Evolutionary conservation across 2,113 vertebrate species (phyloP), one percentile per base, ranked within the genome.

Genomic region (Macaca nemestrina): DNA sequence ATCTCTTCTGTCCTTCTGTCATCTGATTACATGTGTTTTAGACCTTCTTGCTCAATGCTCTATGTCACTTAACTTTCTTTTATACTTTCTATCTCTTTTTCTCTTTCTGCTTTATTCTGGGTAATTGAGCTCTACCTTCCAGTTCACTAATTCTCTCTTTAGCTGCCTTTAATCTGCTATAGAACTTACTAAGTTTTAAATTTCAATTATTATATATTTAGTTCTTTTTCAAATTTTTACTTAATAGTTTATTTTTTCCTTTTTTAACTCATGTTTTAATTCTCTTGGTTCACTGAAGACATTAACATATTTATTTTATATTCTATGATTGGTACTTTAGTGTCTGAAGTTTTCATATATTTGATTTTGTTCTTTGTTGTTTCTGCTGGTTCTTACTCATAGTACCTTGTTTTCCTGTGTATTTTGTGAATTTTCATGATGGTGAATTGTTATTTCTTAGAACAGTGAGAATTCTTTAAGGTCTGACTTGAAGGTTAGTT

Each of bases 111-210:
- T 67, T 75, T n/a, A 87, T 50, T 93, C 76, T 93, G 38, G 52
- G 61, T 57, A 73, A 78, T 67, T 57, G 67, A 86, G 22, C 32
- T 76, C 59, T 2, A 3, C 75, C 27, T 76, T 93, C 43, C 16
- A 67, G 23, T 48, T 94, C 40, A 93, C 48, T 75, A 30, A 68
- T 86, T 87, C 48, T 61, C 30, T 57, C 38, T 75, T 90, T 85
- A 86, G 68, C 38, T 72, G 17, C 68, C 85, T 27, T 95, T 90
- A 90, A 87, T 76, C 68, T 86, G 16, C 55, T 70, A 45, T 76
- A 95, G 87, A 95, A 93, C n/a, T 87, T 84, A 84, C 40, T 88
- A 45, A 59, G 27, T 79, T 93, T 93, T 82, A 81, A 90, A 68
- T 93, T 90, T 68, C 17, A 61, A 1, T 90, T 59, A 48, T 80